Base-by-base conservation (phyloP, 2,113 vertebrate species). In the Upupa epops region DNA sequence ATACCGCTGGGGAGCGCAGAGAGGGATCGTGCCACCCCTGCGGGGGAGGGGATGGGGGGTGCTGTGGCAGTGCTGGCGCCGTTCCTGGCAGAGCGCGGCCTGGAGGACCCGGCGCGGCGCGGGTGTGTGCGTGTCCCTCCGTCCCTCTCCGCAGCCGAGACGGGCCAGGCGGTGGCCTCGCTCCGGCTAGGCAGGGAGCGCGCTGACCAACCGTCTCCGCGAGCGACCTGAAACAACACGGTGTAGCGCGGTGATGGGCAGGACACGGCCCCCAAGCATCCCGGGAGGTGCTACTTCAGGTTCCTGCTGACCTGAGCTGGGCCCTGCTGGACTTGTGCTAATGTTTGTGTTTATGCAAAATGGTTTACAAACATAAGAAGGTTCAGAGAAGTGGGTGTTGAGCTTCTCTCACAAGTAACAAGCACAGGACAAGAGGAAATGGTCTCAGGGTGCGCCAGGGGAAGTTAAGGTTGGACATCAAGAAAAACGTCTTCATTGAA, bases 181-280 rank as follows among this genome's bases (percentile, higher is more conserved):
- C 72, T 71, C 2, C 48, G 3, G 31, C 68, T 9, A 10, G 24
- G 32, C 56, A 8, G 18, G n/a, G n/a, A n/a, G n/a, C n/a, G n/a
- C n/a, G n/a, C n/a, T n/a, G n/a, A n/a, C n/a, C n/a, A n/a, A n/a
- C n/a, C n/a, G n/a, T n/a, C n/a, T n/a, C n/a, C n/a, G n/a, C n/a
- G n/a, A n/a, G n/a, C n/a, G 40, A 42, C 40, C 40, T 42, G 40
- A 42, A 42, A 11, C 40, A 15, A 8, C 14, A 1, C 49, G 13
- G 32, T 55, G 9, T 1, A 0, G 17, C 4, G 37, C 26, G 63
- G 64, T 8, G 11, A 22, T 1, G 31, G 2, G 9, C 31, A 16
- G 20, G 22, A 55, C 19, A 45, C 17, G 25, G 4, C 52, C 19
- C 3, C 7, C n/a, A 19, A 46, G 55, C 10, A 13, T 17, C 32